Evolutionary conservation across 2,797 vertebrate species (phyloP).

Genomic region (Anniella stebbinsi): DNA sequence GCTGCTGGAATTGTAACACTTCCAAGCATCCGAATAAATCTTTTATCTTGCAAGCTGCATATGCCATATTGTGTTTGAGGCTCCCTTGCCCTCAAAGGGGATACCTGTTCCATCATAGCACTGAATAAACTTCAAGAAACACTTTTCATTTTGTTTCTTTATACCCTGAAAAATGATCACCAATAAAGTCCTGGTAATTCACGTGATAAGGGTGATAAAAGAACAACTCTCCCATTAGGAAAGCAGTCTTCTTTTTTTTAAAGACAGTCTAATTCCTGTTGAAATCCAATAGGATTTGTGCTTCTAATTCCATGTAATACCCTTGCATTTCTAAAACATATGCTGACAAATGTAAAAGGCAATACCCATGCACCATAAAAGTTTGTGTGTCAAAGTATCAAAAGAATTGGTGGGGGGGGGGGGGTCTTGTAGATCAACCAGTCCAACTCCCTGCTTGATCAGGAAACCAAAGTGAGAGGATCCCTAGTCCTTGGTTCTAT

Average conservation of each 20-base stretch:
- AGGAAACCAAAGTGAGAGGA: no score
- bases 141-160: background rate
- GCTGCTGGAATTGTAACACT: constrained; percentile 25
- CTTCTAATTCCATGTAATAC: background rate
- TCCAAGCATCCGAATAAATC: constrained; percentile 43
- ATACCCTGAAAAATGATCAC: background rate
- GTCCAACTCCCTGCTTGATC: background rate
- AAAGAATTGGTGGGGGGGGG: no score
- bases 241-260: background rate
- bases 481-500: no score
- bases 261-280: background rate
- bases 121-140: background rate
- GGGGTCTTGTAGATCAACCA: no score
- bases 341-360: background rate
- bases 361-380: background rate
- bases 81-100: background rate
- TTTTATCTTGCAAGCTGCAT: constrained; percentile 40
- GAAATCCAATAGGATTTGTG: background rate
- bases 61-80: constrained; percentile 10
- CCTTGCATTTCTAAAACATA: background rate
- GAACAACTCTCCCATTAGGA: background rate
- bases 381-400: background rate
- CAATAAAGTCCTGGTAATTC: background rate
- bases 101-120: background rate
- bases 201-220: background rate